Conservation (phyloP, 2,113 vertebrate species). For the Istiophorus platypterus region DNA sequence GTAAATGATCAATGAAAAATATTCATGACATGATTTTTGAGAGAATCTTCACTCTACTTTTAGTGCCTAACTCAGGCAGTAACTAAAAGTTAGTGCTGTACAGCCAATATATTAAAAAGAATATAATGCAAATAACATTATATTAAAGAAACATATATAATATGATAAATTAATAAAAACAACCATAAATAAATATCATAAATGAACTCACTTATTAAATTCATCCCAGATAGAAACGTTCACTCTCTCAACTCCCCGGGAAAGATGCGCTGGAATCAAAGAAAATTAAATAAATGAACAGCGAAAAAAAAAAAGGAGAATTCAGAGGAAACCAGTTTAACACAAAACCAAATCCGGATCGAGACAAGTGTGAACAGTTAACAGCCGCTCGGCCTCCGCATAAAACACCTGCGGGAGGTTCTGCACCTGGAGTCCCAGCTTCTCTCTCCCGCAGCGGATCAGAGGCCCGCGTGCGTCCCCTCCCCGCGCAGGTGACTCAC, state of each 20-base stretch:
- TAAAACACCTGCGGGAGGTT: too few species aligned
- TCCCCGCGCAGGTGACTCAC: conserved; percentile 66
- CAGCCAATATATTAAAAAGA: too few species aligned
- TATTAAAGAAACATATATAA: neutral
- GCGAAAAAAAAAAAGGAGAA: too few species aligned
- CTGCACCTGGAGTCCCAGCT: too few species aligned
- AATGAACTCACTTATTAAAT: conserved; percentile 79
- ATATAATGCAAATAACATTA: neutral
- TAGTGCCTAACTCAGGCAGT: too few species aligned
- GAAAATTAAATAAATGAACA: neutral
- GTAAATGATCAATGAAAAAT: neutral
- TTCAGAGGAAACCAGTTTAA: too few species aligned
- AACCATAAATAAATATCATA: neutral
- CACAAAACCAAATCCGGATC: neutral
- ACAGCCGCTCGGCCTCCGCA: too few species aligned
- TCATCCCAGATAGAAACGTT: conserved; percentile 73
- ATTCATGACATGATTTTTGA: neutral
- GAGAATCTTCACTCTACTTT: neutral
- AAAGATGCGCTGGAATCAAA: conserved; percentile 78
- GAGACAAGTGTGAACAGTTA: neutral
- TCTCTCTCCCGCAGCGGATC: too few species aligned
- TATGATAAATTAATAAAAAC: neutral
- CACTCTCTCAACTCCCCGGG: conserved; percentile 70
- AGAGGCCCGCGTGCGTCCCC: too few species aligned
- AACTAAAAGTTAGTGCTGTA: neutral